Percentiles rank a stretch among this genome's conserved stretches.
phyloP scores from a whole-genome alignment of 2,797 vertebrate species.

The Protosalanx chinensis region DNA sequence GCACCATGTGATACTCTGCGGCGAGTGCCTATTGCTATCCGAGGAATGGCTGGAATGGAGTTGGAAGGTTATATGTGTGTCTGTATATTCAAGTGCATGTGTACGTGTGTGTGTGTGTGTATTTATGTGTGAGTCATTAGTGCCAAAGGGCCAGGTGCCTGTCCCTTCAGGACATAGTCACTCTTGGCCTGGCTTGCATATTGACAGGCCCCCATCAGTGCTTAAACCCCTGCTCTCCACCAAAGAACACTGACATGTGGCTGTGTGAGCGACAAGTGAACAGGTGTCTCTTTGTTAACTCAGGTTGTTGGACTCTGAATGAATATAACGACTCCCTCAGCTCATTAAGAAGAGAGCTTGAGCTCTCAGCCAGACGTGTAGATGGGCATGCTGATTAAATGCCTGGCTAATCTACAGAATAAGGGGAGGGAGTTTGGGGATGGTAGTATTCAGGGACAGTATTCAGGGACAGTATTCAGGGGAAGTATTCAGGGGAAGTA shows the following conservation, averaged over 20 bases:
- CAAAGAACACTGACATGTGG: conserved; percentile 63
- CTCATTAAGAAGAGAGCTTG: conserved; percentile 51
- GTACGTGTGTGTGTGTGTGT: not conserved
- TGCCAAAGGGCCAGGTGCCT: conserved; percentile 49
- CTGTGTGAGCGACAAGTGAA: conserved; percentile 62
- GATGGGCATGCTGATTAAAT: conserved; percentile 48
- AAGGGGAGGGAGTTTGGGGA: not conserved
- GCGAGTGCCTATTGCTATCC: too few species aligned
- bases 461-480: too few species aligned
- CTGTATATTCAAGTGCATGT: not conserved
- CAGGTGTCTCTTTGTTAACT: conserved; percentile 73
- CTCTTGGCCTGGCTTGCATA: conserved; percentile 38
- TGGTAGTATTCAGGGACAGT: not conserved
- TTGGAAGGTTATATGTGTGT: not conserved
- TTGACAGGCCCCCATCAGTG: conserved; percentile 40
- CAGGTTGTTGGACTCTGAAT: conserved; percentile 48
- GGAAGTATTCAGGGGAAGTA: too few species aligned
- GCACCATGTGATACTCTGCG: too few species aligned
- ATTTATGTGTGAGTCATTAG: conserved; percentile 34
- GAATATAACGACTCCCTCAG: conserved; percentile 48
- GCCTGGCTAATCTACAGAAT: conserved; percentile 28
- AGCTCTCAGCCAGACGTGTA: conserved; percentile 39
- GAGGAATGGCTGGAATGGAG: too few species aligned
- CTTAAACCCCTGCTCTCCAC: conserved; percentile 20
- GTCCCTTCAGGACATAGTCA: conserved; percentile 43